Evolutionary conservation across 2,113 vertebrate genomes (phyloP).

Genomic region (Leuciscus idus): DNA sequence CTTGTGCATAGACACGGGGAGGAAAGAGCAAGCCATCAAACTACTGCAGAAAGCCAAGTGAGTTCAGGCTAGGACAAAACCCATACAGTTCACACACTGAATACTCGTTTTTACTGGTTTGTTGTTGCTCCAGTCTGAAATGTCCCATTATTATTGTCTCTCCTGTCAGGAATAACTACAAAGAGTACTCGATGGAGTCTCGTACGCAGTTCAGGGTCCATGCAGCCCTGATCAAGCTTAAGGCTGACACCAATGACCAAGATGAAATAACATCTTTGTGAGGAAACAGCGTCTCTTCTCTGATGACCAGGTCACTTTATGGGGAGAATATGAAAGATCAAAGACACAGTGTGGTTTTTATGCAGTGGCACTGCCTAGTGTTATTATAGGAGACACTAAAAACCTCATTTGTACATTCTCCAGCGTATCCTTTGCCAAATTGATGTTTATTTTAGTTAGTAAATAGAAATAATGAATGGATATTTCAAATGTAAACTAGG

Average conservation of each 20-base stretch:
- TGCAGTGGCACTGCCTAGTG: not conserved
- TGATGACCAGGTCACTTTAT: not conserved
- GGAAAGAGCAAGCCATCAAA: conserved; percentile 77
- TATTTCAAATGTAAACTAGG: not conserved
- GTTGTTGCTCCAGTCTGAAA: not conserved
- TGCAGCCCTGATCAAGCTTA: conserved; percentile 81
- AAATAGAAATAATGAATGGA: not conserved
- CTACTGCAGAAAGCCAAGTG: conserved; percentile 81
- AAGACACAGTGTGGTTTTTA: conserved; percentile 10
- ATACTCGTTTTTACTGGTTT: not conserved
- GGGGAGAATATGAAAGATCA: conserved; percentile 3
- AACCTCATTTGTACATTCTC: not conserved
- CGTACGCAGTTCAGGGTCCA: conserved; percentile 83
- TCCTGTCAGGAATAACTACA: conserved; percentile 77
- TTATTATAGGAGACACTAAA: conserved; percentile 6
- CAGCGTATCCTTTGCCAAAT: not conserved
- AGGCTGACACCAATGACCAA: conserved; percentile 70
- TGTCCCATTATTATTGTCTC: not conserved
- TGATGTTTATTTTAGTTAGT: conserved; percentile 17
- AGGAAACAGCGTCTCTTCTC: not conserved
- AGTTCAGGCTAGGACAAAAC: conserved; percentile 45
- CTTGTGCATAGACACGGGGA: conserved; percentile 73
- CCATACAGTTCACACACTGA: no score
- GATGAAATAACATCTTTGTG: conserved; percentile 68
- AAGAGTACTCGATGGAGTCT: conserved; percentile 86